Evolutionary conservation across 1,140 invertebrate species (phyloP).

Genomic region (Solenopsis invicta): DNA sequence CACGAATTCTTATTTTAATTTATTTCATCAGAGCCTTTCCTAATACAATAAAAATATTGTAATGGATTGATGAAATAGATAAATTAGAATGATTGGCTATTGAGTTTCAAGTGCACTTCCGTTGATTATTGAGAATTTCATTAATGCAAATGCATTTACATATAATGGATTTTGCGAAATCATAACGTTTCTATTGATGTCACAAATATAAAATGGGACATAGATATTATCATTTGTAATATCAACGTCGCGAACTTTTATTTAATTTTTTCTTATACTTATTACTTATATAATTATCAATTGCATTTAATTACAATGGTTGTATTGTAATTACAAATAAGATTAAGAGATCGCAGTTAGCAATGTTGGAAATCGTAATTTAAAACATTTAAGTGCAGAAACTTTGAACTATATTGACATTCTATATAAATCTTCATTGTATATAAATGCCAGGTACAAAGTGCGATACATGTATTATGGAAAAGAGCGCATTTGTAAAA

Average conservation of each 20-base stretch:
- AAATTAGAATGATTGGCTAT: background rate
- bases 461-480: too few species aligned
- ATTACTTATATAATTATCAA: background rate
- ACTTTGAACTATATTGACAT: background rate
- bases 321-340: background rate
- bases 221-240: background rate
- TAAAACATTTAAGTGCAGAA: too few species aligned
- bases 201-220: background rate
- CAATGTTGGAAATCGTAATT: background rate
- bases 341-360: background rate
- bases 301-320: background rate
- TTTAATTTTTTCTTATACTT: background rate
- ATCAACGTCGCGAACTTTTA: background rate
- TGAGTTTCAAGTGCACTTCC: background rate
- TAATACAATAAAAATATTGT: background rate
- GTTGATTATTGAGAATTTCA: constrained; percentile 3
- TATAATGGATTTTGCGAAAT: constrained; percentile 13
- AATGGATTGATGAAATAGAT: background rate
- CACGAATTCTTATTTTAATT: too few species aligned
- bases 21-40: too few species aligned
- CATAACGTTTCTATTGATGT: background rate
- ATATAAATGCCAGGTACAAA: background rate
- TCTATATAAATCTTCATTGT: background rate
- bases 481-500: too few species aligned
- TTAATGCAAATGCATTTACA: background rate